Evolutionary conservation across 2,888 invertebrate species (phyloP), one percentile per base, ranked within the genome.

Genomic region (Drosophila flavopinicola): DNA sequence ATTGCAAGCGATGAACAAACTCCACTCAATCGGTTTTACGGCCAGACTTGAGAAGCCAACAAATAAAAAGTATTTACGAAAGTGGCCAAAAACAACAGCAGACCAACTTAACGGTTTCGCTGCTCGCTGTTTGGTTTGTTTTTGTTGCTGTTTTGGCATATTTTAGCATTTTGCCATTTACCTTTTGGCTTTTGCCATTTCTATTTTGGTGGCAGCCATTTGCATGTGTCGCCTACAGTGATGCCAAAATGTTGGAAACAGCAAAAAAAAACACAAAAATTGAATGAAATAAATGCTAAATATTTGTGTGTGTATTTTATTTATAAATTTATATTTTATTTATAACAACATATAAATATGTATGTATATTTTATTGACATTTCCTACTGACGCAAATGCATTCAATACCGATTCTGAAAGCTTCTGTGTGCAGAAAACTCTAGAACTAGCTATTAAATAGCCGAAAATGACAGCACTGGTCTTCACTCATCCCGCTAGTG

Each of bases 181-280:
- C 58, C 83, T 75, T 83, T 82, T 78, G 78, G 54, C 60, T 54
- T 66, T 80, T 80, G 60, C 51, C 75, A 82, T 76, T 75, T 84
- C 82, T 80, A 84, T 80, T 76, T 83, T 57, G 17, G 33, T 39
- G 35, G n/a, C 51, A 51, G 67, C 27, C 80, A 80, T 67, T 64
- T 77, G 47, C 57, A 47, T 51, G 38, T 15, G 25, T 32, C 48
- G 23, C 39, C n/a, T 39, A n/a, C 30, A 44, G 44, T 44, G 44
- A 0, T 44, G 20, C 20, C 20, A 20, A 4, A 20, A 20, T 20
- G n/a, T n/a, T n/a, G n/a, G n/a, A n/a, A n/a, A n/a, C n/a, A n/a
- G n/a, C n/a, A n/a, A n/a, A n/a, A n/a, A n/a, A n/a, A n/a, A n/a
- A n/a, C n/a, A n/a, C n/a, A n/a, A n/a, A n/a, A n/a, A n/a, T 20